Base-by-base conservation (phyloP, 2,113 vertebrate species). In the Takifugu bimaculatus region DNA sequence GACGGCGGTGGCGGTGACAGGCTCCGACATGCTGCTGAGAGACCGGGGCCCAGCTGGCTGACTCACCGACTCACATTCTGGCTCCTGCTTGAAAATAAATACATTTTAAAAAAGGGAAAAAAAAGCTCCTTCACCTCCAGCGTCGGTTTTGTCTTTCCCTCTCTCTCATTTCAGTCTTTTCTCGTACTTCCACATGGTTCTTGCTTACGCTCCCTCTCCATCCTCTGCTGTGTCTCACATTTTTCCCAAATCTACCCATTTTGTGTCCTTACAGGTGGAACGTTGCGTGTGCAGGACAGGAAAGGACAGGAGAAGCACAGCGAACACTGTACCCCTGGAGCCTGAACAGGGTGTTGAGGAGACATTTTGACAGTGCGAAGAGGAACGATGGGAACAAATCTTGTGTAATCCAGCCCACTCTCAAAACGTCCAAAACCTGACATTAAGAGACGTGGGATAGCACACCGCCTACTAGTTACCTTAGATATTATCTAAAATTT, bases 21-120 rank as follows among this genome's bases (percentile, higher is more conserved):
- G 80, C 84, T 89, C 80, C 61, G 88, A 90, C 87, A 85, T 81
- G 82, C 79, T 82, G 85, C 86, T 78, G 85, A 84, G 86, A 88
- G 88, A 87, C 88, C 74, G 82, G 80, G 78, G 78, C 88, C 79
- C 89, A 90, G 87, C 80, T 93, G 88, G 85, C 82, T 84, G 81
- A 80, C 78, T 75, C 56, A 69, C 79, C 83, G 83, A 81, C 85
- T 81, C 78, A 86, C 83, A 83, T 75, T 67, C 65, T 57, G 72
- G 51, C 73, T 77, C 81, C n/a, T 80, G 69, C 78, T 62, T 68
- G 50, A 60, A 81, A 74, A 85, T 80, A n/a, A 15, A n/a, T 48
- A 7, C 15, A 25, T 25, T 15, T 20, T 10, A 2, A 50, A 80
- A 84, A 26, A 81, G 83, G 85, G 78, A 82, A 82, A 85, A 77